Conservation (phyloP, 2,113 vertebrate genomes). For the Etia nguti region DNA sequence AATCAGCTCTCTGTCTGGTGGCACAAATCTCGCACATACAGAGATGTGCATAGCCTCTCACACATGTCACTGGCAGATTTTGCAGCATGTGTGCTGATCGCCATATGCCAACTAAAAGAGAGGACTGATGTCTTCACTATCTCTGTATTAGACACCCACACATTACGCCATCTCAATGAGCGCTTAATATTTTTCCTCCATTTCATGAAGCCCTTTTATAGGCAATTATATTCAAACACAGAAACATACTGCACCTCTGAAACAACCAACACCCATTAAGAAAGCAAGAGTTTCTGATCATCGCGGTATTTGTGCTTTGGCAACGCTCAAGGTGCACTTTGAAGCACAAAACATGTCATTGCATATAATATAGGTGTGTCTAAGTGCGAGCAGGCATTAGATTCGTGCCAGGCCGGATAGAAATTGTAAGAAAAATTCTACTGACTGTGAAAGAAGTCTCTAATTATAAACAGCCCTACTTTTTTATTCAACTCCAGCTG, state of each 20-base stretch:
- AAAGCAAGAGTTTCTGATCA: background rate
- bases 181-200: background rate
- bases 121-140: slow-evolving; percentile 37
- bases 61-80: slow-evolving; percentile 62
- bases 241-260: background rate
- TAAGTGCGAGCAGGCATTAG: background rate
- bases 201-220: background rate
- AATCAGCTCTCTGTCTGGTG: slow-evolving; percentile 7
- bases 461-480: slow-evolving; percentile 42
- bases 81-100: slow-evolving; percentile 46
- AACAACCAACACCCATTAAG: background rate
- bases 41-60: slow-evolving; percentile 41
- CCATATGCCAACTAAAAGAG: slow-evolving; percentile 64
- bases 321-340: background rate
- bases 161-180: background rate
- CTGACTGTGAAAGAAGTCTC: background rate
- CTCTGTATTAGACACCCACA: slow-evolving; percentile 42
- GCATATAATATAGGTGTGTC: background rate
- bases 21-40: slow-evolving; percentile 13
- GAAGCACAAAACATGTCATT: background rate
- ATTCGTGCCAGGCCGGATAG: background rate
- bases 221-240: background rate
- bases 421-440: slow-evolving; percentile 1
- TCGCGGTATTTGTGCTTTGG: background rate
- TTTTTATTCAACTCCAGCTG: slow-evolving; percentile 36